These are phyloP conservation scores for Lordiphosa andalusiaca DNA, from an alignment of 2,888 invertebrate species.

Conservation along the genomic window DNA sequence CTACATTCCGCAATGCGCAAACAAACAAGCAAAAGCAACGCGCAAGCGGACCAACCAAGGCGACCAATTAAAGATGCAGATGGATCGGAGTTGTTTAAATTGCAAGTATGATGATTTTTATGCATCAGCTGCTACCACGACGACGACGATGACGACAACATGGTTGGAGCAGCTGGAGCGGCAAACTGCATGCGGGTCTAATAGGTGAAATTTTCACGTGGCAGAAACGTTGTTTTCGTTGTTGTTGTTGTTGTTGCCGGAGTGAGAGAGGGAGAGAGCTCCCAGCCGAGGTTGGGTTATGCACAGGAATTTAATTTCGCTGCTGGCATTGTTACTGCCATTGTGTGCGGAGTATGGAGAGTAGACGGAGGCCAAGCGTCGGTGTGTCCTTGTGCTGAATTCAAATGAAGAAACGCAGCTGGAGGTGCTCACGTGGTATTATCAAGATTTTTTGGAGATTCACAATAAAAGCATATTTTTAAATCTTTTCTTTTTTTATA, in stretches of 20 bases:
- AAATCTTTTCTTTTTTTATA: no score
- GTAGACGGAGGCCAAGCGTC: conserved; percentile 32
- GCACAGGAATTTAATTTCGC: conserved; percentile 75
- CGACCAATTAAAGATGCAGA: conserved; percentile 72
- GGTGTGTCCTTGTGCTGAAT: conserved; percentile 68
- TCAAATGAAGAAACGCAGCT: conserved; percentile 66
- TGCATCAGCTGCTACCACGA: conserved; percentile 59
- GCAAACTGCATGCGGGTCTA: conserved; percentile 51
- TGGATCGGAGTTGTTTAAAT: conserved; percentile 72
- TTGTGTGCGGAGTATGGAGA: conserved; percentile 32
- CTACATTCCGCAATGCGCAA: conserved; percentile 41
- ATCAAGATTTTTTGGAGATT: no score
- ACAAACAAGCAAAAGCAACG: conserved; percentile 33
- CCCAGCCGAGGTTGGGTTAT: conserved; percentile 53
- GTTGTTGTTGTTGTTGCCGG: conserved; percentile 16
- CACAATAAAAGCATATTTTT: no score
- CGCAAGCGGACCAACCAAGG: conserved; percentile 36
- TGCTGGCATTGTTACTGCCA: conserved; percentile 63
- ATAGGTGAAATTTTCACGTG: conserved; percentile 62
- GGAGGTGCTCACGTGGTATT: conserved; percentile 2
- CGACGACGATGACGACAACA: conserved; percentile 26
- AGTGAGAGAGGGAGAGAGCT: not conserved
- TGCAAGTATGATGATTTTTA: conserved; percentile 72
- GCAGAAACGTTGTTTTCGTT: conserved; percentile 17
- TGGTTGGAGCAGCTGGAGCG: conserved; percentile 23